Evolutionary conservation across 1,140 invertebrate genomes (phyloP).

Genomic region (Leptopilina boulardi): DNA sequence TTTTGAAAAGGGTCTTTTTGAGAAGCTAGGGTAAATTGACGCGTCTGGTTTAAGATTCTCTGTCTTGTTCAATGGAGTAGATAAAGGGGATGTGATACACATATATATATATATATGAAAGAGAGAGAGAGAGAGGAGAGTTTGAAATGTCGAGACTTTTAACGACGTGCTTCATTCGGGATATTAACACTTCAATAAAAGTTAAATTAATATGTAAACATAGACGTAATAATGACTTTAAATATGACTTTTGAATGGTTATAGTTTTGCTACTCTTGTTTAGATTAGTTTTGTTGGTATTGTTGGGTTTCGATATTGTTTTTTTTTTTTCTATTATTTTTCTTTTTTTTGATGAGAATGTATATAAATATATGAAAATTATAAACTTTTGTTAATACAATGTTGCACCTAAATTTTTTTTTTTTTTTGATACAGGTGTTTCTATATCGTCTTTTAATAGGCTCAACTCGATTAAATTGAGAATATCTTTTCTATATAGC

Average conservation of each 20-base stretch:
- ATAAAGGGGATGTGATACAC: slow-evolving; percentile 29
- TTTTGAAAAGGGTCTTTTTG: neutral
- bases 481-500: too few relatives aligned
- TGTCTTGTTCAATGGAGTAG: slow-evolving; percentile 22
- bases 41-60: slow-evolving; percentile 11
- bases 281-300: slow-evolving; percentile 21
- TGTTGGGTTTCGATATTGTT: neutral
- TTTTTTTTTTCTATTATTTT: neutral
- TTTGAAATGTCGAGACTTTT: slow-evolving; percentile 31
- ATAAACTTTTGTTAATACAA: too few relatives aligned
- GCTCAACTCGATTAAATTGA: too few relatives aligned
- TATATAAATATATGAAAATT: neutral
- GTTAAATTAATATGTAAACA: slow-evolving; percentile 33
- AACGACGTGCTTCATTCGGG: slow-evolving; percentile 31
- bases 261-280: slow-evolving; percentile 29
- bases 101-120: too few relatives aligned
- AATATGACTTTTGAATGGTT: slow-evolving; percentile 30
- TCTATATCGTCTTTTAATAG: too few relatives aligned
- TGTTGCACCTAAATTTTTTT: too few relatives aligned
- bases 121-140: too few relatives aligned
- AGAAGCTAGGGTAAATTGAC: neutral
- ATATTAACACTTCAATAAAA: slow-evolving; percentile 34
- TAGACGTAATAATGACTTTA: slow-evolving; percentile 30
- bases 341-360: neutral
- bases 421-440: too few relatives aligned